Base-by-base conservation (phyloP, 2,797 vertebrate species). In the Eospalax fontanierii region DNA sequence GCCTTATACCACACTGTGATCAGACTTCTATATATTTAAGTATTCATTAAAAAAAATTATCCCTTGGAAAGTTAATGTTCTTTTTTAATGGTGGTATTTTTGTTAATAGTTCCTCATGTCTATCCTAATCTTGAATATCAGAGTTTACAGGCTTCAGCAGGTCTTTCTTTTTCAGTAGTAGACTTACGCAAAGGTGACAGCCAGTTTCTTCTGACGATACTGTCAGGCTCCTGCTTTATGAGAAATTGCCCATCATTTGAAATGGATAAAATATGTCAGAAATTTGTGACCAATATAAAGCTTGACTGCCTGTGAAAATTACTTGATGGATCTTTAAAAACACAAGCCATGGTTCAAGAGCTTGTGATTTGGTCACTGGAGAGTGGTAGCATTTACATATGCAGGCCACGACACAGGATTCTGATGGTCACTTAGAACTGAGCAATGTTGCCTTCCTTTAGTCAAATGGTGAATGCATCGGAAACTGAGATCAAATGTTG, bases 111-210 rank as follows among this genome's bases (percentile, higher is more conserved):
- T 93, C n/a, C 81, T 86, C 57, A 16, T 73, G 5, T 38, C 0
- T 93, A 50, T 75, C 12, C 87, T 91, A 90, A 80, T 81, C 92
- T 63, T 94, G 57, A 87, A 10, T 71, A 88, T 57, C 50, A 90
- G n/a, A 54, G 11, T 81, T 50, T 89, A 1, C 50, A 80, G 71
- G 19, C 4, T 84, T 35, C 6, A 76, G 75, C 66, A 93, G 50
- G 82, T 87, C 83, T 75, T 89, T 75, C 14, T 74, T 30, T 35
- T 92, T 26, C 4, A 15, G 33, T 66, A 59, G 28, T 65, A 35
- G 89, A 87, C 8, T 24, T 57, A 18, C 66, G 96, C 95, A 91
- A 83, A 84, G 8, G 40, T 11, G 95, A 76, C 1, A 35, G 0
- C 0, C 54, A 33, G 87, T 95, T 91, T 80, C 30, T 93, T 91